Base-by-base conservation (phyloP, 2,888 invertebrate genomes). In the Oasisia sp. region DNA sequence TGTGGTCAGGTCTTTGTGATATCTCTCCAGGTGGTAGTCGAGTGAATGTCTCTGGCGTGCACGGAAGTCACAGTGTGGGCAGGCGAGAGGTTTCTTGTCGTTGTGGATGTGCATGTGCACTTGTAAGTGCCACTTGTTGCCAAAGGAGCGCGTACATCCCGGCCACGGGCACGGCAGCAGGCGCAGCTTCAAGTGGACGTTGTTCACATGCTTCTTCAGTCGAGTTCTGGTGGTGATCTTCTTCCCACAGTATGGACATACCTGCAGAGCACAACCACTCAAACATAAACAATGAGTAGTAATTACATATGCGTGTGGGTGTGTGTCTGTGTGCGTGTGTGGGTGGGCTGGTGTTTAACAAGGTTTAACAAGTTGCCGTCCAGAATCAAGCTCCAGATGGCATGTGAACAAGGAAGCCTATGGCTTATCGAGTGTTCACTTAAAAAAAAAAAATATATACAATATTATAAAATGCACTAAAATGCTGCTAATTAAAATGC, bases 241-340 rank as follows among this genome's bases (percentile, higher is more conserved):
- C 74, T 74, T 74, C 74, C 74, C 74, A 74, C 74, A 74, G n/a
- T 74, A 27, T 74, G 74, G n/a, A 74, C 74, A 74, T 74, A 27
- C 19, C 74, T 74, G n/a, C 27, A 27, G 74, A 74, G 74, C 0
- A 19, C 7, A 74, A 74, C 7, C 27, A 7, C 27, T 74, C 74
- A 27, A n/a, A 27, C 74, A 27, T 74, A 19, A 74, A 74, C 27
- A 74, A 50, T 50, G 38, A 38, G 38, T 38, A 7, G 9, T 50
- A 14, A 14, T 1, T 50, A 11, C 14, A 8, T 5, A 14, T 50
- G 50, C 9, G 50, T 50, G 8, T 50, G 50, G 5, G 9, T 50
- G 50, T 8, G 14, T 50, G 50, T 50, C 9, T 50, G 50, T 50
- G 50, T 14, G 14, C 9, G 50, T 50, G 14, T 50, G 50, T 14